Evolutionary conservation across 2,113 vertebrate species (phyloP).

Genomic region (Cheirogaleus medius): DNA sequence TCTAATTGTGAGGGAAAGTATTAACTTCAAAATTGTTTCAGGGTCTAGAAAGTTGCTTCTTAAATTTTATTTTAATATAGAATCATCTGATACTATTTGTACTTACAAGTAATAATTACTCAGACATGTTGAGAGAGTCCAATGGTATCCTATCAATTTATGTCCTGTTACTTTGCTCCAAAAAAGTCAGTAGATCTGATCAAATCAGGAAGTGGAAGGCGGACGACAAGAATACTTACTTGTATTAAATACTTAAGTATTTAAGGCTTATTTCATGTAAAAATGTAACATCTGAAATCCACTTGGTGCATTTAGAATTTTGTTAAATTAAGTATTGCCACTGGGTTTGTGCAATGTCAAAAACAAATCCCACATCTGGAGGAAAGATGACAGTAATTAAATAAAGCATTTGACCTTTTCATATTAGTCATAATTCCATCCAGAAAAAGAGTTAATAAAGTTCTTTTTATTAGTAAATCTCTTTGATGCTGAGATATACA

Average conservation of each 20-base stretch:
- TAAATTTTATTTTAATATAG: background rate
- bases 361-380: conserved; percentile 52
- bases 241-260: background rate
- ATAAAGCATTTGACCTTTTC: conserved; percentile 40
- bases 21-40: background rate
- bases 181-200: background rate
- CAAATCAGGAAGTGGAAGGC: background rate
- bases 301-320: background rate
- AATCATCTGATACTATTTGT: background rate
- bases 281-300: background rate
- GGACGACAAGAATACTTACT: background rate
- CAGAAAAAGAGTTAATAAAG: conserved; percentile 30
- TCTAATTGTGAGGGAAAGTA: background rate
- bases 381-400: conserved; percentile 2
- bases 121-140: background rate
- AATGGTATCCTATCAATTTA: background rate
- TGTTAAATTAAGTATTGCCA: conserved; percentile 10
- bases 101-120: background rate
- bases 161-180: background rate
- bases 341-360: background rate
- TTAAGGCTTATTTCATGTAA: background rate
- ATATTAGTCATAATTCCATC: conserved; percentile 51
- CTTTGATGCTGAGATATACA: conserved; percentile 39
- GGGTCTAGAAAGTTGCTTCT: background rate
- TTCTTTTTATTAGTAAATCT: conserved; percentile 48